phyloP scores from a whole-genome alignment of 2,888 invertebrate species.

The Drosophila yooni region DNA sequence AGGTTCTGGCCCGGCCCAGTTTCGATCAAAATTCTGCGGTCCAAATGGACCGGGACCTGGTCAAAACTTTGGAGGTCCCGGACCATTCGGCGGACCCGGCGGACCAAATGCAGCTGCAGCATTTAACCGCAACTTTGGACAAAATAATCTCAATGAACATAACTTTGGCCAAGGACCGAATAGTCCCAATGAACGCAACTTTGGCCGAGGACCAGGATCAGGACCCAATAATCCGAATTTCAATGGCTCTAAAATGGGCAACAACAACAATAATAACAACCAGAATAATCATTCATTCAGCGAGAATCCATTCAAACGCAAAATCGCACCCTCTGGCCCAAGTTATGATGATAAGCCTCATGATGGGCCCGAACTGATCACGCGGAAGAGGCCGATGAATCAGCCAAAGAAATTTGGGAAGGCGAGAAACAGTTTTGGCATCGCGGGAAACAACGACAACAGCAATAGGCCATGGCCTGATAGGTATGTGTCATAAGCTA shows the following conservation, averaged over 20 bases:
- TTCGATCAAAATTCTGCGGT: conserved; percentile 48
- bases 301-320: conserved; percentile 78
- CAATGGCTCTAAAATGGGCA: conserved; percentile 29
- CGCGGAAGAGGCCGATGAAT: conserved; percentile 21
- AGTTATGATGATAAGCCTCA: conserved; percentile 39
- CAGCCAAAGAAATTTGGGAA: conserved; percentile 35
- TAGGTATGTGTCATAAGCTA: conserved; percentile 66
- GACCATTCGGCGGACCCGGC: conserved; percentile 36
- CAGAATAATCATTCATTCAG: conserved; percentile 31
- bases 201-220: conserved; percentile 32
- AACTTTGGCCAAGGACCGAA: conserved; percentile 40
- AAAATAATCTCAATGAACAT: conserved; percentile 33
- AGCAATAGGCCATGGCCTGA: conserved; percentile 57
- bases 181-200: conserved; percentile 34
- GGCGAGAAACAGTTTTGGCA: conserved; percentile 34
- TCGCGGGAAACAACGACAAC: conserved; percentile 37
- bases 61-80: conserved; percentile 31
- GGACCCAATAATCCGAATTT: conserved; percentile 36
- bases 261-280: conserved; percentile 27
- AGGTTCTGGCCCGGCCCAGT: conserved; percentile 26
- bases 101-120: conserved; percentile 8
- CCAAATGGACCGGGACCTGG: conserved; percentile 45
- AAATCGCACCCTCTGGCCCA: conserved; percentile 40
- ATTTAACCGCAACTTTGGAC: conserved; percentile 28
- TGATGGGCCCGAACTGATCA: conserved; percentile 30